These are phyloP conservation scores for Cygnus olor DNA, from an alignment of 2,797 vertebrate species.

Conservation along the genomic window DNA sequence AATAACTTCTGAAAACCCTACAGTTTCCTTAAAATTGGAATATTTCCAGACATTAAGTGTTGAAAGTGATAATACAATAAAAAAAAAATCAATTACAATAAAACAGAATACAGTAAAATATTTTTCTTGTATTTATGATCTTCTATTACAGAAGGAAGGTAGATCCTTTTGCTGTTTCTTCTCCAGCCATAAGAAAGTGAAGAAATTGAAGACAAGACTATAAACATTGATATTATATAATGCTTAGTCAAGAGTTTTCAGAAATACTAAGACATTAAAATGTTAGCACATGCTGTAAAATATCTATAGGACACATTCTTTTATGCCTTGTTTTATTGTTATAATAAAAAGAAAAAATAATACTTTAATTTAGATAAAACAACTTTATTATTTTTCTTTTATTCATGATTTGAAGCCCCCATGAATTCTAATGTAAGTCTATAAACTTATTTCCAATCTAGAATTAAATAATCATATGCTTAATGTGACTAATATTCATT, in stretches of 20 bases:
- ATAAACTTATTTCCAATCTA: not conserved
- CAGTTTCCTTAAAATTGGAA: not conserved
- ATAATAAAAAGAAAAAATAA: slow-evolving; percentile 20
- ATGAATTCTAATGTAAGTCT: not conserved
- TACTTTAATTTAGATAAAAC: not conserved
- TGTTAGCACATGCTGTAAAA: not conserved
- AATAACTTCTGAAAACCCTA: not conserved
- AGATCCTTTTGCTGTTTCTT: not conserved
- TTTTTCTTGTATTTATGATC: not conserved
- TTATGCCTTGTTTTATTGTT: slow-evolving; percentile 11
- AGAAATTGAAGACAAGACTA: not conserved
- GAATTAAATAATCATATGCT: not conserved
- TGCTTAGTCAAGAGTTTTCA: not conserved
- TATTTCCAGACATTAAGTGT: not conserved
- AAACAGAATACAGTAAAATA: not conserved
- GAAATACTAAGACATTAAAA: slow-evolving; percentile 16
- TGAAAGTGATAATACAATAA: not conserved
- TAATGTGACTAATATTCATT: not conserved
- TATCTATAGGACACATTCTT: not conserved
- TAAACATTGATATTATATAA: not conserved
- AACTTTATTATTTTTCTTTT: slow-evolving; percentile 22
- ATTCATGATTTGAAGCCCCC: not conserved
- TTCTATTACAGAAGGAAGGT: not conserved
- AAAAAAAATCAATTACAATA: not conserved
- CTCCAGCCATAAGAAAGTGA: not conserved